phyloP scores from a whole-genome alignment of 2,888 invertebrate species.

The Seira musarum region DNA sequence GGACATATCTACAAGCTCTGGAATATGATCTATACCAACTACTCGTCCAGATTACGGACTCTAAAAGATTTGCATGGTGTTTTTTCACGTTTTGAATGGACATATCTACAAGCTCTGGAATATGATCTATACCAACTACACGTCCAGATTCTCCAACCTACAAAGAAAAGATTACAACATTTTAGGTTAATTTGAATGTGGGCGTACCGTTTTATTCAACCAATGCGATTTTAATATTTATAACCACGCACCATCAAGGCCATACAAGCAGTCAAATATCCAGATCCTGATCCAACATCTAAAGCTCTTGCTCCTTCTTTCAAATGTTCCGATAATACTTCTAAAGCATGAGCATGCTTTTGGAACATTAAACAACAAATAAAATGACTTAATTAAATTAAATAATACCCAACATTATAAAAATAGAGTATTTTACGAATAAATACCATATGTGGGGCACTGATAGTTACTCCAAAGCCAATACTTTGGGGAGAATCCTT shows the following conservation, averaged over 20 bases:
- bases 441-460: constrained; percentile 96
- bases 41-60: constrained; percentile 78
- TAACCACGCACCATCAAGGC: constrained; percentile 82
- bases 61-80: constrained; percentile 81
- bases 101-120: constrained; percentile 83
- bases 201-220: too few relatives aligned
- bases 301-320: constrained; percentile 84
- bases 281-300: constrained; percentile 95
- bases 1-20: constrained; percentile 84
- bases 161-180: constrained; percentile 14
- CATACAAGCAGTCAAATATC: constrained; percentile 94
- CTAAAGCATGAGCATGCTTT: constrained; percentile 94
- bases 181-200: too few relatives aligned
- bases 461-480: constrained; percentile 89
- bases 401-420: background rate
- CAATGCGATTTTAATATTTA: too few relatives aligned
- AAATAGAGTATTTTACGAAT: too few relatives aligned
- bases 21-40: constrained; percentile 93
- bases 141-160: constrained; percentile 79
- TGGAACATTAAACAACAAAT: constrained; percentile 43
- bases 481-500: constrained; percentile 94
- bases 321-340: constrained; percentile 85
- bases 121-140: constrained; percentile 93
- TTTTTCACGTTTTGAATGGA: constrained; percentile 84
- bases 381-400: background rate